Percentiles rank a stretch among this genome's conserved stretches.
phyloP scores from a whole-genome alignment of 2,113 vertebrate species.

The Penelope pileata region DNA sequence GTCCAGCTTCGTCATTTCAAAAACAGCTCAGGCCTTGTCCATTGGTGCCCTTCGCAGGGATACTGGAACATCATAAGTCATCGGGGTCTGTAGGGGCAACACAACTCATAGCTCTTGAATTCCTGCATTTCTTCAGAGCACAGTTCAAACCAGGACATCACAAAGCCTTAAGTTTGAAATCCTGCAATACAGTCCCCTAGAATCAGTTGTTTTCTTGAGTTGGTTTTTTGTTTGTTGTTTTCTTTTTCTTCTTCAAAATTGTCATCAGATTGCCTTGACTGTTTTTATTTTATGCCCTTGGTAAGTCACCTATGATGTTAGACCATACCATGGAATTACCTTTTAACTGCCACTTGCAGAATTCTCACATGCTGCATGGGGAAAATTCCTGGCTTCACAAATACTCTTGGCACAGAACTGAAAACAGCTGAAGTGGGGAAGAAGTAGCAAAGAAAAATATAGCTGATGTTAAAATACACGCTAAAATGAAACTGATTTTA shows the following conservation, averaged over 20 bases:
- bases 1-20: neutral
- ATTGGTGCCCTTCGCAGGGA: neutral
- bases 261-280: neutral
- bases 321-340: neutral
- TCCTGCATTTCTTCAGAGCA: neutral
- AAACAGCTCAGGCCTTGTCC: neutral
- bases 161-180: neutral
- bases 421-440: neutral
- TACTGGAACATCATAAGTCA: neutral
- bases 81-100: neutral
- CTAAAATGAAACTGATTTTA: constrained; percentile 34
- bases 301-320: constrained; percentile 6
- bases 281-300: constrained; percentile 22
- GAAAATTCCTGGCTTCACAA: neutral
- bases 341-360: neutral
- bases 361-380: neutral
- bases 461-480: neutral
- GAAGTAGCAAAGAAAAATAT: neutral
- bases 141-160: neutral
- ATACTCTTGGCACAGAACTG: neutral
- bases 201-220: neutral
- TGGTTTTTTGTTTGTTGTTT: rapidly evolving
- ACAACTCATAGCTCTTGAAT: neutral
- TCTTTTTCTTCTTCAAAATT: neutral
- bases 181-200: neutral